Conservation (phyloP, 64 coral and sea anemone species). For the Cladopsammia gracilis region DNA sequence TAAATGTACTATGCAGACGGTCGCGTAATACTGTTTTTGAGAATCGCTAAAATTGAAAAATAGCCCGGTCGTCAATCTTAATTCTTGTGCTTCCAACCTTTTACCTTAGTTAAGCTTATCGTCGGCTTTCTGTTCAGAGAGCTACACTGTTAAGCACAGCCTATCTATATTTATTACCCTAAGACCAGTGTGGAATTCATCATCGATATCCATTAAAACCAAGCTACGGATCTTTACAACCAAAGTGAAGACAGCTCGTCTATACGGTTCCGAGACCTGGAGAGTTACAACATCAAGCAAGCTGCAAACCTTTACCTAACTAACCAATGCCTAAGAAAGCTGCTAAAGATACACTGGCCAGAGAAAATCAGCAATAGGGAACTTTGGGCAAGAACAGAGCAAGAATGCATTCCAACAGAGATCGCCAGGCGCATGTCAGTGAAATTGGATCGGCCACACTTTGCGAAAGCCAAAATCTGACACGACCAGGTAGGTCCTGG, state of each 20-base stretch:
- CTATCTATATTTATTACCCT: no score
- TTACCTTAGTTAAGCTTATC: no score
- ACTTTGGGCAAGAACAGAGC: background rate
- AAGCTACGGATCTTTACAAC: slow-evolving; percentile 20
- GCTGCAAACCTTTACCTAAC: background rate
- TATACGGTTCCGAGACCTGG: background rate
- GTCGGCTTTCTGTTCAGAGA: no score
- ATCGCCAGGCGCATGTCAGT: slow-evolving; percentile 27
- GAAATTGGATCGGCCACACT: background rate
- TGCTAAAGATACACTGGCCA: slow-evolving; percentile 18
- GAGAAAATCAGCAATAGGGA: slow-evolving; percentile 10
- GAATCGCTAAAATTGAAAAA: no score
- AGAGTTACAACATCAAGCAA: slow-evolving; percentile 5
- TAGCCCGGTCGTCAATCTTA: no score
- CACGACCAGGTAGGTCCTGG: background rate
- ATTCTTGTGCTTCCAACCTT: no score
- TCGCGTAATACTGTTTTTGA: no score
- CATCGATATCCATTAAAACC: no score
- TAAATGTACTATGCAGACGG: no score
- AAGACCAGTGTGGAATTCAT: no score
- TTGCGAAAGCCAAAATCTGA: background rate
- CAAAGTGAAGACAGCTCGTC: background rate
- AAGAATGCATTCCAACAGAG: background rate
- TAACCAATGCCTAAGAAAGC: slow-evolving; percentile 2
- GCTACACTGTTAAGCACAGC: no score